These are phyloP conservation scores for Epizoanthus stellaris DNA, from an alignment of 92 coral and sea anemone genomes.

Conservation along the genomic window DNA sequence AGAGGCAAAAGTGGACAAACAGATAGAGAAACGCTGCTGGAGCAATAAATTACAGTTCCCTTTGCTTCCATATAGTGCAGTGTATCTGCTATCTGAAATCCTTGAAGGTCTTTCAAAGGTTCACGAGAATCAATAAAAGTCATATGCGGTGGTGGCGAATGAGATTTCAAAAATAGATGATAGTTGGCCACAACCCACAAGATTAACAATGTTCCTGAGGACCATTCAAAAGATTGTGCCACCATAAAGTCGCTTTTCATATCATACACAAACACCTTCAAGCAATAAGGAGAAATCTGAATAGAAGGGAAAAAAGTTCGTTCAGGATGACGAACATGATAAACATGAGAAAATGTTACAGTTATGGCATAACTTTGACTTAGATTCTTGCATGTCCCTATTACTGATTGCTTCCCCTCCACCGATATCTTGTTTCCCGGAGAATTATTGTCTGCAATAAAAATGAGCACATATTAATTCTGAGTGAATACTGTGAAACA, in stretches of 20 bases:
- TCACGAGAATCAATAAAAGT: neutral
- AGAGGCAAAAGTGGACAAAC: neutral
- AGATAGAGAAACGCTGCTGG: neutral
- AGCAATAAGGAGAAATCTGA: neutral
- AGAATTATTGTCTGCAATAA: neutral
- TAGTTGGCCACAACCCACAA: conserved; percentile 1
- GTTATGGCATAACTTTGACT: neutral
- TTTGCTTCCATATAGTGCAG: conserved; percentile 15
- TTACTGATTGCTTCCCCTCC: neutral
- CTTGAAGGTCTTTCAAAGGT: neutral
- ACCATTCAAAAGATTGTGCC: neutral
- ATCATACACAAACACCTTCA: conserved; percentile 9
- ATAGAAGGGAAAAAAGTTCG: neutral
- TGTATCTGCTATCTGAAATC: neutral
- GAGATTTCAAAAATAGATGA: neutral
- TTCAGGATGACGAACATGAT: neutral
- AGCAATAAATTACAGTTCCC: neutral
- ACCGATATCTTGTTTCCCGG: neutral
- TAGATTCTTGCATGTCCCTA: neutral
- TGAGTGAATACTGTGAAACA: too few species aligned
- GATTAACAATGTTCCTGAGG: conserved; percentile 3
- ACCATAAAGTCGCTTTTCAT: neutral
- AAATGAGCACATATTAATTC: neutral
- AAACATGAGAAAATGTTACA: conserved; percentile 13
- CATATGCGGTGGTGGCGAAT: neutral